Evolutionary conservation across 2,113 vertebrate species (phyloP), one percentile per base, ranked within the genome.

Genomic region (Sceloporus undulatus): DNA sequence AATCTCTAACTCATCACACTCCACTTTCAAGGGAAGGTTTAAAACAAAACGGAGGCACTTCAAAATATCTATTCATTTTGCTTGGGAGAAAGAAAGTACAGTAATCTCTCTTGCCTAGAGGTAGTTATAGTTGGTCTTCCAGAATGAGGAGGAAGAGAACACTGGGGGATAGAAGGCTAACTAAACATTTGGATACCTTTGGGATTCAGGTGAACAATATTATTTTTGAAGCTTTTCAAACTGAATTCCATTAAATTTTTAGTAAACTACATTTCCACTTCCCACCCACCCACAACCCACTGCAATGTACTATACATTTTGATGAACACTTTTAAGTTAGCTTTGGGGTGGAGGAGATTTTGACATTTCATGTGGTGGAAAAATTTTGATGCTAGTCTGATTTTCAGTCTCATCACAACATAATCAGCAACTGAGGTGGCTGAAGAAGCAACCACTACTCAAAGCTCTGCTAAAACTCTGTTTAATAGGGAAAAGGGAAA

Each of bases 11-110:
- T 90, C 86, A 89, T 91, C 92, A 90, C 79, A 66, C 88, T 59
- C 86, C 84, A 65, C 23, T 90, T 96, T 94, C 90, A 93, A 92
- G 94, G 88, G 71, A 90, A 88, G 93, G 94, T 92, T 93, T 94
- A 93, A 91, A 93, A 92, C 89, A 91, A 95, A 94, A 93, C 84
- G 82, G 87, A 95, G 70, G 77, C 40, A 91, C 59, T 75, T 92
- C 90, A 90, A 94, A 92, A 92, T 94, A 94, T 79, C 87, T 94
- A 85, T 94, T 95, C 84, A 94, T 94, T 95, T 93, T 93, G 79
- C 85, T 90, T 91, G 68, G 84, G 85, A 94, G 89, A 90, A 93
- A 83, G 40, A 92, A 94, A 90, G 0, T 48, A 48, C 48, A 48
- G 48, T 13, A 92, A 94, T 91, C 87, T 92, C 87, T 94, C 70